Base-by-base conservation (phyloP, 2,888 invertebrate genomes). In the Eilema depressum region DNA sequence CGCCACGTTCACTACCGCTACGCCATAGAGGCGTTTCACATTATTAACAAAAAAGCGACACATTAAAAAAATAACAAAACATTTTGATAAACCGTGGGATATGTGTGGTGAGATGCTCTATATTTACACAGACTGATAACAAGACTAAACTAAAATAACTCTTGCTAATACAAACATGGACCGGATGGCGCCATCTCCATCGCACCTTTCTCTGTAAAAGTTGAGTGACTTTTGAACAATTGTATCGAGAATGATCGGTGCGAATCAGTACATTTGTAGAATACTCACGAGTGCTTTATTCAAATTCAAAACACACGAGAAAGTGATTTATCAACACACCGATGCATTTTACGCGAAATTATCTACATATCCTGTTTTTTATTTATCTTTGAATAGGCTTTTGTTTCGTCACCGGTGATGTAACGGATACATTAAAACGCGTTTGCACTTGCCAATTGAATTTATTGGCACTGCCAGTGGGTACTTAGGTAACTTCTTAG, bases 221-320 rank as follows among this genome's bases (percentile, higher is more conserved):
- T 78, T 78, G 69, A 79, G 66, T 70, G 79, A 81, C 70, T 77
- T 81, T 83, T 75, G 74, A 80, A 81, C 80, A 77, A 71, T 75
- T 37, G 69, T 71, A 74, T 70, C 70, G 79, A 81, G 73, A 86
- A 85, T 85, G 82, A 78, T 73, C 74, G 78, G 69, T 79, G 78
- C 80, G 79, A 86, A 82, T 79, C 67, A 71, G 77, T 71, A 87
- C 86, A 87, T 81, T 71, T 63, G 69, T 76, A 80, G 91, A 88
- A 91, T 91, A 73, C 77, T 80, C 87, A 92, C 82, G 85, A 86
- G 85, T 71, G 77, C 83, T 87, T 91, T 90, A 92, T 92, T 91
- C 81, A 91, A 91, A 92, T 92, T 80, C 64, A 73, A 77, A 75
- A 79, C 81, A 84, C 79, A 83, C 86, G 90, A 86, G 91, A 92